Base-by-base conservation (phyloP, 2,797 vertebrate species). In the Spinibarbus caldwelli region DNA sequence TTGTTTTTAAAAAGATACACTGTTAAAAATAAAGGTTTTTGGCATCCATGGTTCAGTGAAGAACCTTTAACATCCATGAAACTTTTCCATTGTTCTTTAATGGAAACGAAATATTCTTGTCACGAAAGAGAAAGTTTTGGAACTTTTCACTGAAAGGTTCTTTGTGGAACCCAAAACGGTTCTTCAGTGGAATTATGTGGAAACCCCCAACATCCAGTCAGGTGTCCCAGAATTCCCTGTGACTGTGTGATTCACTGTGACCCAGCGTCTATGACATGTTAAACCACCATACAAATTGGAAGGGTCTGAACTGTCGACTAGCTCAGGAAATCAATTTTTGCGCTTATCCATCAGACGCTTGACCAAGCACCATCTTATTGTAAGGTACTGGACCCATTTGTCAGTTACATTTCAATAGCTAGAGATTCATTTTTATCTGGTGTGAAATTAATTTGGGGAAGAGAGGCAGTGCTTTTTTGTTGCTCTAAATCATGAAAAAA, bases 371-470 rank as follows among this genome's bases (percentile, higher is more conserved):
- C 1, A 0, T 78, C 36, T 78, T 78, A 43, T 71, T 71, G 54
- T 59, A 86, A 17, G 57, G 26, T 4, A 54, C 59, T 41, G 59
- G 59, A 36, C 29, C 26, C 45, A 29, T 75, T 78, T 57, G 7
- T 1, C 81, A 90, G 84, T 36, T 84, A 66, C 23, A 89, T 90
- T 78, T 75, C 90, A 31, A 90, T 89, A 89, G 85, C 87, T 87
- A 90, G 90, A 93, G 92, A 88, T 88, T 89, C 93, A 90, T 57
- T 38, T 93, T 93, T 93, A 91, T 83, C 86, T 93, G 94, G 93
- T 93, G 93, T 95, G 93, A 95, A 95, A 96, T 94, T 92, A 86
- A 89, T 91, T 94, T 95, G 94, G 94, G 41, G 92, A 81, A 54
- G 15, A 54, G 15, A 41, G 23, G 31, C 47, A 36, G 38, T 26